Base-by-base conservation (phyloP, 2,888 invertebrate genomes). In the Ophraella communa region DNA sequence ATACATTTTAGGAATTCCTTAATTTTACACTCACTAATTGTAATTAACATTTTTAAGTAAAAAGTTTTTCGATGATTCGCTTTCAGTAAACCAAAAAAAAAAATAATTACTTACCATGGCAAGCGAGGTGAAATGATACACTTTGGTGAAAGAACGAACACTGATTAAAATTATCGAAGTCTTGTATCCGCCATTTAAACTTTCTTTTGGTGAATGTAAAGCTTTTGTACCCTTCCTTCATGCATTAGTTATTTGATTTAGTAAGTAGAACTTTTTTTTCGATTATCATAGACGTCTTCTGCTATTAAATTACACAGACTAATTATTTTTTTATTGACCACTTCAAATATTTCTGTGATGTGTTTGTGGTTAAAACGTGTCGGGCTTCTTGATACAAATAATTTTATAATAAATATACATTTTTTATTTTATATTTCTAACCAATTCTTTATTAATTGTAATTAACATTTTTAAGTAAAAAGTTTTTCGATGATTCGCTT, bases 151-250 rank as follows among this genome's bases (percentile, higher is more conserved):
- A 70, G 70, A 69, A 65, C 69, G 62, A 60, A 62, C 73, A 73
- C 75, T 65, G 73, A 74, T 73, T 74, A 75, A 71, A 64, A 67
- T 63, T 64, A 65, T 24, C 65, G 58, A 42, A 52, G 66, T 55
- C 45, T 49, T 47, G 69, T 61, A 68, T 70, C 62, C 61, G 69
- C 65, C 74, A 77, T 77, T 76, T 76, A 76, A 75, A 75, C 72
- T 74, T 73, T 71, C 77, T 67, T 66, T 73, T 71, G 65, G 73
- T 75, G 71, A 74, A 75, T 68, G 76, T 8, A 65, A 59, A 62
- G 71, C 61, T 73, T 39, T 54, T 39, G 54, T 66, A 71, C 73
- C 74, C 74, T 74, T 71, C 73, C 72, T 61, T 64, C 17, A 3
- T 30, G 49, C 47, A 8, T 52, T 62, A 51, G 62, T 59, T 23